Evolutionary conservation across 2,888 invertebrate genomes (phyloP), one percentile per base, ranked within the genome.

Genomic region (Patella ulyssiponensis): DNA sequence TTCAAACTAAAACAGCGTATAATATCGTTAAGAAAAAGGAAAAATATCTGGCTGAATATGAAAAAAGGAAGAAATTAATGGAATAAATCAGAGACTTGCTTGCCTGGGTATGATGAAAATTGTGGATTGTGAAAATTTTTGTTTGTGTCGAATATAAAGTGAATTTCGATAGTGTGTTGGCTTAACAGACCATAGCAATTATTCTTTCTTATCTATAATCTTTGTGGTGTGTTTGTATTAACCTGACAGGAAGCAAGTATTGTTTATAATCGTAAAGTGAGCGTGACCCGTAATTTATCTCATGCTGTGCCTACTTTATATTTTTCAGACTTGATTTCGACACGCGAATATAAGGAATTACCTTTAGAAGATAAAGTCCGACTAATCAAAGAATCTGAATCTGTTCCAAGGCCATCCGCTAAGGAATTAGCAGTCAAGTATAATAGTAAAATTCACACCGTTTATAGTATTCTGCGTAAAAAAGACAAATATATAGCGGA

Each of bases 341-440:
- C 64, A 64, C 64, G 64, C 23, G 64, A 64, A 64, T 64, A 64
- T 64, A 64, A 64, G 64, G 64, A 64, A 64, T 64, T 64, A 23
- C 64, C 64, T 14, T 64, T 64, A 23, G 64, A 64, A 64, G 64
- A 64, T 64, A 64, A 64, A 20, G 64, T 64, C 3, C 64, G 64
- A 64, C 23, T 64, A 23, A 64, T 64, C 11, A 20, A 64, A 64
- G 64, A 64, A 12, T 64, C 64, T 23, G 64, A 64, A 64, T 23
- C 20, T 23, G 23, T 23, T 64, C 64, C 64, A 64, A 64, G 64
- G 14, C 64, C 23, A 64, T 64, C 64, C 20, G 23, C 64, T 64
- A 64, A 64, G 23, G 64, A 64, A 20, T 64, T 64, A 64, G 20
- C 64, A 20, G 23, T 64, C 9, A 64, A 64, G 23, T 64, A 23